Conservation (phyloP, 2,113 vertebrate species). For the Psephotus haematonotus region DNA sequence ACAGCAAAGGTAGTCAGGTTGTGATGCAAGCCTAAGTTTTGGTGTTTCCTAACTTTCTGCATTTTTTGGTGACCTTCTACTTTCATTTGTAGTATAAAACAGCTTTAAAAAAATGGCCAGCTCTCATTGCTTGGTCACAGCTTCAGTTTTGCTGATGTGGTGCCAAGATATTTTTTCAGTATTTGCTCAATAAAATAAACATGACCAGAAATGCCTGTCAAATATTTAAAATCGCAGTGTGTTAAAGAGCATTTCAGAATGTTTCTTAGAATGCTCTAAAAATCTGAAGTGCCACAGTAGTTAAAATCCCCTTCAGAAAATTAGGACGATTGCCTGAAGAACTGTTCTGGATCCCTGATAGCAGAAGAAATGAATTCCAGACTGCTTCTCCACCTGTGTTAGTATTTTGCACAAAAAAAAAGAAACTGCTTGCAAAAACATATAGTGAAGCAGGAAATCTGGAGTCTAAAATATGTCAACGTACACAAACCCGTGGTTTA, state of each 20-base stretch:
- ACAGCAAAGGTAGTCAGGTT: background rate
- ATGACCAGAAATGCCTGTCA: background rate
- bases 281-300: background rate
- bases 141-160: background rate
- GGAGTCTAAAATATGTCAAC: constrained; percentile 39
- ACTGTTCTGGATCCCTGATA: background rate
- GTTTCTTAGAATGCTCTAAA: background rate
- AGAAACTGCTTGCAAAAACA: constrained; percentile 53
- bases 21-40: background rate
- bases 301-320: background rate
- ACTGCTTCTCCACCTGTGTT: constrained; percentile 28
- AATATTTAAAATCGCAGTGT: constrained; percentile 20
- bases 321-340: background rate
- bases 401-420: constrained; percentile 38
- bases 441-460: constrained; percentile 53
- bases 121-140: background rate
- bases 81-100: background rate
- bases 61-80: background rate
- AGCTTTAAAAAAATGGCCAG: background rate
- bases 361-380: constrained; percentile 52
- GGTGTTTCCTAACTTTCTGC: background rate
- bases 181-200: background rate
- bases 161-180: background rate
- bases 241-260: background rate
- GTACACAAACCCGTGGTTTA: constrained; percentile 47